Base-by-base conservation (phyloP, 1,140 invertebrate genomes). In the Drosophila suzukii region DNA sequence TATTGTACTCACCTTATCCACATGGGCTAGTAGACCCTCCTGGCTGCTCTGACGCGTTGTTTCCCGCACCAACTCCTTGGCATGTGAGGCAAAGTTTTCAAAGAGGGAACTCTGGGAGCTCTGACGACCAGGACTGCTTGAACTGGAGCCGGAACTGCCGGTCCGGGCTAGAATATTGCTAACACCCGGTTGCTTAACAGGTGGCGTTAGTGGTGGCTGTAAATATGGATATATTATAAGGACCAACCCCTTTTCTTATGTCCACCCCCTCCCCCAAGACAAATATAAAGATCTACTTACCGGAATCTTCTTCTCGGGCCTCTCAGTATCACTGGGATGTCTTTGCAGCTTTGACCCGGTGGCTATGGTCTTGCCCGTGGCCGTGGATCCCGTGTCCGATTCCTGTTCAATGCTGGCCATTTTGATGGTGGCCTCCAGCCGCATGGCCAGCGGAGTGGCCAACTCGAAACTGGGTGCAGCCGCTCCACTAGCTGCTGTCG, bases 11-110 rank as follows among this genome's bases (percentile, higher is more conserved):
- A 97, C 96, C 94, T 98, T 97, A 78, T 98, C 97, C 94, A 98
- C 96, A 61, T 97, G 97, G 11, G 97, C 96, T n/a, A 98, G 92
- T 1, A 98, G 78, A 15, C 97, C 97, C 86, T 98, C 97, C 91
- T 98, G 97, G 82, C 97, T 97, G 82, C 96, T 96, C 91, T 98
- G 97, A 7, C 97, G 94, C 0, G 96, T 97, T 0, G 96, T 97
- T 89, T 97, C 97, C 46, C 95, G 93, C 4, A 98, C 96, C 54
- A 97, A 90, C 79, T 97, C 97, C 91, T 98, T 98, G 1, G 97
- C 97, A 78, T 97, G 97, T 0, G 94, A 94, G 1, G 97, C 96
- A 74, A 98, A 96, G 77, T 97, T 96, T 92, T 98, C 97, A 58
- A 98, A 94, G 0, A 98, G 88, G 0, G 97, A 97, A 7, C 95